Base-by-base conservation (phyloP, 2,888 invertebrate genomes). In the Drosophila crucigera region DNA sequence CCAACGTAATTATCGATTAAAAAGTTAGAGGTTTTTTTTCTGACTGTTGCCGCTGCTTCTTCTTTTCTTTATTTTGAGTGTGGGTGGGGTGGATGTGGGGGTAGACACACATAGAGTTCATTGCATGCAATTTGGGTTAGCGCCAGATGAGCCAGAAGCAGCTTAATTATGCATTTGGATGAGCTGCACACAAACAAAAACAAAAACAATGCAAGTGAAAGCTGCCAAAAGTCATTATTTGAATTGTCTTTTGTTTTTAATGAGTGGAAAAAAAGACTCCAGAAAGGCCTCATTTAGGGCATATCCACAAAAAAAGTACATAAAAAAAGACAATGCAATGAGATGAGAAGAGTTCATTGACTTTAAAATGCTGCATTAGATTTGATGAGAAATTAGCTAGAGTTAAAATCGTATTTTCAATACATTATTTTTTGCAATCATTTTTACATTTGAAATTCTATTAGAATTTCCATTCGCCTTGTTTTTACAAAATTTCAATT, bases 171-270 rank as follows among this genome's bases (percentile, higher is more conserved):
- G 76, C 47, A 73, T 82, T 76, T 69, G 56, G 25, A 25, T 41
- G n/a, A 37, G 35, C 70, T 68, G 30, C 35, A 72, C 39, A 39
- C 22, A 39, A 39, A 5, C 25, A 28, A 28, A 28, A 28, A 10
- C 4, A 19, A 28, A 80, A 58, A 39, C 25, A 58, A 58, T 65
- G 37, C 52, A 66, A 85, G 91, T 81, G 84, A 89, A 91, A 85
- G 91, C 84, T 71, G 76, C 73, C 69, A 76, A 91, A 76, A 84
- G 54, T 74, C 70, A 84, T 81, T 81, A 85, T 72, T 67, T 71
- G 73, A 62, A 66, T 75, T 67, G 43, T 65, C 54, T 56, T 58
- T 60, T 68, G 58, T 73, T 66, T 72, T 74, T 76, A 80, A 89
- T 77, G 89, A 71, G 66, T 35, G 41, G 47, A 22, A 55, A 28